phyloP scores from a whole-genome alignment of 2,113 vertebrate genomes.

The Gobio gobio region DNA sequence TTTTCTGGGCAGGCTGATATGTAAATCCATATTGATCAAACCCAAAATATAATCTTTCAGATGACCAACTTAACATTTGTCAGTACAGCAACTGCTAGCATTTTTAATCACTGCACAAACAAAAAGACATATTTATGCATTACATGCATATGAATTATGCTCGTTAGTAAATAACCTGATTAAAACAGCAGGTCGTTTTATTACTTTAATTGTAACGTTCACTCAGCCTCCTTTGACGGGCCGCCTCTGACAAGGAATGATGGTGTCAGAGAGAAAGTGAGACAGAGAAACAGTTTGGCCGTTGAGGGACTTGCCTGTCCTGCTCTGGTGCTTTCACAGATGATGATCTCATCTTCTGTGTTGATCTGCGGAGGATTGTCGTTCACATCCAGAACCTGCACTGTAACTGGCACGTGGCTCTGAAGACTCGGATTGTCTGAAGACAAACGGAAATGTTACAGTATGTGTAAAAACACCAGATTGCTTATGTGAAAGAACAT shows the following conservation, averaged over 20 bases:
- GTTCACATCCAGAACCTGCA: conserved; percentile 93
- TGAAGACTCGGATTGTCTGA: conserved; percentile 87
- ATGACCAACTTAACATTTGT: not conserved
- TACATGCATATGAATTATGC: not conserved
- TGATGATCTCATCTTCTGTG: conserved; percentile 86
- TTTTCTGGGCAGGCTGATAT: not conserved
- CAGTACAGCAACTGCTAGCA: not conserved
- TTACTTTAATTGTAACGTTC: not conserved
- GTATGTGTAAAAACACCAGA: not conserved
- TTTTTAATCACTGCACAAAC: not conserved
- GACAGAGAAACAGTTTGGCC: not conserved
- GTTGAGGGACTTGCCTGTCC: conserved; percentile 84
- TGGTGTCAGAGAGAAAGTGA: conserved; percentile 53
- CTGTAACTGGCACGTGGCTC: conserved; percentile 84
- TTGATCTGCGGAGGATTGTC: conserved; percentile 91
- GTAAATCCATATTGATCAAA: conserved; percentile 18
- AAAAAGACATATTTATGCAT: not conserved
- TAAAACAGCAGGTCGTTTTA: not conserved
- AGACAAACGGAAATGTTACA: conserved; percentile 53
- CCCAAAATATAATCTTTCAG: not conserved
- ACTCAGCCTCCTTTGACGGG: not conserved
- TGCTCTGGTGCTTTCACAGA: conserved; percentile 91
- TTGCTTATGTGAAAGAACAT: not conserved
- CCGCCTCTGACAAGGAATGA: conserved; percentile 18
- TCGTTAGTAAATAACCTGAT: not conserved